Evolutionary conservation across 2,888 invertebrate species (phyloP).

Genomic region (Platerodrilus igneus): DNA sequence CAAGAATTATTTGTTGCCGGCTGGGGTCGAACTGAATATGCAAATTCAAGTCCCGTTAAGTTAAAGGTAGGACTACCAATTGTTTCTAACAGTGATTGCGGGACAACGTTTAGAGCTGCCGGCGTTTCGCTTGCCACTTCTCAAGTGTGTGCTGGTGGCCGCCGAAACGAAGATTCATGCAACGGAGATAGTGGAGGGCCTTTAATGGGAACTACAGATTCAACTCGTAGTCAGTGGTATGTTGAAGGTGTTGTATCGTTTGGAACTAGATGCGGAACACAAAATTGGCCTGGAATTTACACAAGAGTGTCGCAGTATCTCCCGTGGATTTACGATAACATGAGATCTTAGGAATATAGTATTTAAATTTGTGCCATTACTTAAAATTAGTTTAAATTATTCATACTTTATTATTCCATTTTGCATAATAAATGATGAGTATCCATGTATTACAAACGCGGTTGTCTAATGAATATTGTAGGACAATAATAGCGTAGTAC

Average conservation of each 20-base stretch:
- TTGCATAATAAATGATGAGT: background rate
- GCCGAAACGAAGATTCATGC: slow-evolving; percentile 62
- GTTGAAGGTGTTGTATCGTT: slow-evolving; percentile 55
- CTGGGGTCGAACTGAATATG: slow-evolving; percentile 41
- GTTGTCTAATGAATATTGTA: no score
- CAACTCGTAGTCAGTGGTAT: slow-evolving; percentile 44
- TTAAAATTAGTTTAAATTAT: background rate
- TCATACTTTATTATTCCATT: background rate
- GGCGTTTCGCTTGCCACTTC: slow-evolving; percentile 48
- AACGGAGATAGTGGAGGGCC: slow-evolving; percentile 55
- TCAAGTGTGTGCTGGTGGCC: slow-evolving; percentile 68
- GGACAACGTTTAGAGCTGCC: slow-evolving; percentile 47
- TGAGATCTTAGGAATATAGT: slow-evolving; percentile 4
- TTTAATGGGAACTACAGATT: slow-evolving; percentile 54
- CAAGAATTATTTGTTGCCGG: slow-evolving; percentile 41
- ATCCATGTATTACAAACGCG: background rate
- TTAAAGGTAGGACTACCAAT: slow-evolving; percentile 47
- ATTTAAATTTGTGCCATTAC: background rate
- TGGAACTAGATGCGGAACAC: slow-evolving; percentile 49
- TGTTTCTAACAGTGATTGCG: slow-evolving; percentile 52
- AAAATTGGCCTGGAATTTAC: slow-evolving; percentile 61
- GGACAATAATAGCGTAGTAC: no score
- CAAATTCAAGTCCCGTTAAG: slow-evolving; percentile 26
- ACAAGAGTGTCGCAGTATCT: slow-evolving; percentile 56
- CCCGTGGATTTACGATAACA: slow-evolving; percentile 54